Conservation (phyloP, 1,140 invertebrate species). For the Ceratina calcarata region DNA sequence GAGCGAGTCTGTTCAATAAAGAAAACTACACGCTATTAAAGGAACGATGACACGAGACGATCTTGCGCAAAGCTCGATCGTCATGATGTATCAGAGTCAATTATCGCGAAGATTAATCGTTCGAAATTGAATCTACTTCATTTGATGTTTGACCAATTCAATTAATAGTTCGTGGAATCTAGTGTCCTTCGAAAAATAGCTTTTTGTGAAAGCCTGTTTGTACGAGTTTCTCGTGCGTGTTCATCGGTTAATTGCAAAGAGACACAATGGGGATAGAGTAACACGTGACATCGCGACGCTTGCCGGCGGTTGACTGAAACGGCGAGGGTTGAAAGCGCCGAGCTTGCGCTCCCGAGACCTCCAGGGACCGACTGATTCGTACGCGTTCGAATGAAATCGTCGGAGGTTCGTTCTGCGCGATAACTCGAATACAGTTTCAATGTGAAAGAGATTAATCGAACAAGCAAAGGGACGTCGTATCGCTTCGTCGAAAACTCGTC, state of each 20-base stretch:
- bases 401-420: not conserved
- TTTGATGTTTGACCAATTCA: not conserved
- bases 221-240: no score
- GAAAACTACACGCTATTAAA: not conserved
- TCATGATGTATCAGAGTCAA: no score
- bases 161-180: not conserved
- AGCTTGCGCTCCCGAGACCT: constrained; percentile 34
- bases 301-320: constrained; percentile 66
- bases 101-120: not conserved
- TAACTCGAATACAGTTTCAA: not conserved
- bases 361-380: not conserved
- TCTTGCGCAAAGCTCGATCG: not conserved
- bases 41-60: not conserved
- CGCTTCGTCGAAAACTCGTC: constrained; percentile 27
- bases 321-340: constrained; percentile 7
- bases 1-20: constrained; percentile 14
- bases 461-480: not conserved
- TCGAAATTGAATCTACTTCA: not conserved
- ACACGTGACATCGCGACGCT: constrained; percentile 68
- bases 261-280: not conserved
- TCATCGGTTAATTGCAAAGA: not conserved
- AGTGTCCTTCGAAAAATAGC: no score
- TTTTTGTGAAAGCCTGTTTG: not conserved
- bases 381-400: constrained; percentile 14
- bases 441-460: not conserved